Percentiles rank a stretch among this genome's conserved stretches.
These are phyloP conservation scores for Heliothis peltigera DNA, from an alignment of 2,888 invertebrate species.

Conservation along the genomic window DNA sequence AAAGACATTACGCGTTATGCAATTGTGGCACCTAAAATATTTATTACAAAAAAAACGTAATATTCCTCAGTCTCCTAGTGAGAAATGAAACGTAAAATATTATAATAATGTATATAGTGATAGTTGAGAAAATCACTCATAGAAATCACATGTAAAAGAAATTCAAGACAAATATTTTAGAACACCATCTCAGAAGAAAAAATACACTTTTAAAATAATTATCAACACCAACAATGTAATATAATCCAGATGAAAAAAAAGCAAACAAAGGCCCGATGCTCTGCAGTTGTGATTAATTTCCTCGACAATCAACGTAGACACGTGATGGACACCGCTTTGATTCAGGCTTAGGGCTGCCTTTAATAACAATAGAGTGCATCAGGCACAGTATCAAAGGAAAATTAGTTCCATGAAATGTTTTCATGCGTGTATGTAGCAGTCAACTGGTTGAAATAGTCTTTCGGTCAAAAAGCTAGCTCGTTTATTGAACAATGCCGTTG, in stretches of 20 bases:
- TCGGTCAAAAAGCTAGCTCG: no score
- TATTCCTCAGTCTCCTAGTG: no score
- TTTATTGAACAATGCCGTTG: no score
- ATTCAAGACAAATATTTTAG: not conserved
- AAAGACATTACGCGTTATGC: no score
- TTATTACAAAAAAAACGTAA: no score
- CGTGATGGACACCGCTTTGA: conserved; percentile 75
- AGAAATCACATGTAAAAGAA: not conserved
- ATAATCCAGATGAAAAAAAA: conserved; percentile 32
- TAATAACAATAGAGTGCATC: not conserved
- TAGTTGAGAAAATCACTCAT: not conserved
- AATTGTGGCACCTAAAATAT: no score
- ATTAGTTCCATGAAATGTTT: not conserved
- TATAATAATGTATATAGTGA: not conserved
- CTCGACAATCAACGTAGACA: conserved; percentile 75
- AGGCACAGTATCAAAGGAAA: not conserved
- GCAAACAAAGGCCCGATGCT: conserved; percentile 53
- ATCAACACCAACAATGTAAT: conserved; percentile 27
- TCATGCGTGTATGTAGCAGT: conserved; percentile 2
- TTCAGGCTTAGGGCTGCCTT: conserved; percentile 66
- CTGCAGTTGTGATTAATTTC: conserved; percentile 77
- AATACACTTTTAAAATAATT: not conserved
- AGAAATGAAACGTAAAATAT: not conserved
- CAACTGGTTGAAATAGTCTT: no score
- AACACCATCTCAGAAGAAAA: no score